phyloP scores from a whole-genome alignment of 92 coral and sea anemone genomes.

The Blastomussa wellsi region DNA sequence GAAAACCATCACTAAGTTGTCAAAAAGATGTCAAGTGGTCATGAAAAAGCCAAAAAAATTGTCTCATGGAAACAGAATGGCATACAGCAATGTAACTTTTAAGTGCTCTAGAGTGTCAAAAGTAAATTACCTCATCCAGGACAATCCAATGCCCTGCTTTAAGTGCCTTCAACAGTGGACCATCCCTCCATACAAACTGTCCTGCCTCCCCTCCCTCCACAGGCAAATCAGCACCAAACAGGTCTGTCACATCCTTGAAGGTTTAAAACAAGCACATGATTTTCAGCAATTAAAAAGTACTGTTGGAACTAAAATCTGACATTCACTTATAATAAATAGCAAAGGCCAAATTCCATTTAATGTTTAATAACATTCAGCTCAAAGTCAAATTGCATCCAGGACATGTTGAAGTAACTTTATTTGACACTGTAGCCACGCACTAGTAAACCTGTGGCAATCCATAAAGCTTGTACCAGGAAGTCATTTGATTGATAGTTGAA shows the following conservation, averaged over 20 bases:
- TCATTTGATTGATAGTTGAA: not conserved
- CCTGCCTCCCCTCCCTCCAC: slow-evolving; percentile 93
- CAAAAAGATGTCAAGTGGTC: too few species aligned
- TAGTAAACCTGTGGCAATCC: not conserved
- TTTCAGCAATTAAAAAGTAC: not conserved
- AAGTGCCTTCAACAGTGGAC: slow-evolving; percentile 92
- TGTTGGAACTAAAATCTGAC: not conserved
- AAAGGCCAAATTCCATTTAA: not conserved
- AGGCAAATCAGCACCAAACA: slow-evolving; percentile 97
- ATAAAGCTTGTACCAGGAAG: not conserved
- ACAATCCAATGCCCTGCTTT: slow-evolving; percentile 97
- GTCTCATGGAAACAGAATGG: too few species aligned
- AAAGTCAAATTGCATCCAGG: not conserved
- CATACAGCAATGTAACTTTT: too few species aligned
- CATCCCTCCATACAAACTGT: slow-evolving; percentile 95
- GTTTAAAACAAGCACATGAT: not conserved
- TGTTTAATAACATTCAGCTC: too few species aligned
- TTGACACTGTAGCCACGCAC: not conserved
- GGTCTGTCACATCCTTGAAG: slow-evolving; percentile 87
- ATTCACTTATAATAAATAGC: not conserved
- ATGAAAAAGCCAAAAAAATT: too few species aligned
- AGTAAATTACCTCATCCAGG: slow-evolving; percentile 88
- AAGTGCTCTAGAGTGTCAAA: too few species aligned
- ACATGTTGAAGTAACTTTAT: not conserved
- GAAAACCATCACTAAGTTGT: too few species aligned